Conservation (phyloP, 2,113 vertebrate species). For the Jacana jacana region DNA sequence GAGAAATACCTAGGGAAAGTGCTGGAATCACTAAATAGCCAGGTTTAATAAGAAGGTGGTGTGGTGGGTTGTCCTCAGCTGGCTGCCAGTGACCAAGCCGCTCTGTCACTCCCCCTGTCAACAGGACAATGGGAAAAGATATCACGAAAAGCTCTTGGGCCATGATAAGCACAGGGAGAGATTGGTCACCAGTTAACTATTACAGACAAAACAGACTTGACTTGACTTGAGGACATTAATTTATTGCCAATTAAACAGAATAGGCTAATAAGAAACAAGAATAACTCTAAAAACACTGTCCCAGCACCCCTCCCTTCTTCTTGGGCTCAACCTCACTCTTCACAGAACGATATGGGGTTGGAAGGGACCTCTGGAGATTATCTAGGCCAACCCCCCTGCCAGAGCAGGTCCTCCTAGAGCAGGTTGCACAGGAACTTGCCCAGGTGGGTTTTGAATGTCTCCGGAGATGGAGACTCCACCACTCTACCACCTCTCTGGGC, state of each 20-base stretch:
- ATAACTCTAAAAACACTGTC: not conserved
- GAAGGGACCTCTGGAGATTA: too few relatives aligned
- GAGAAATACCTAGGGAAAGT: not conserved
- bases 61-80: not conserved
- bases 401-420: too few relatives aligned
- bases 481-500: too few relatives aligned
- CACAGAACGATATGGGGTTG: too few relatives aligned
- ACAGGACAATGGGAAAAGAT: not conserved
- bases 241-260: not conserved
- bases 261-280: not conserved
- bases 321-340: rapidly evolving
- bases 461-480: too few relatives aligned
- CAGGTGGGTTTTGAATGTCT: too few relatives aligned
- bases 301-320: not conserved
- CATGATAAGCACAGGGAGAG: not conserved
- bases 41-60: not conserved
- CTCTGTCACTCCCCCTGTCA: rapidly evolving
- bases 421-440: too few relatives aligned
- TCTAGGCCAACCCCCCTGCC: too few relatives aligned
- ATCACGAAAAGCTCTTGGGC: rapidly evolving
- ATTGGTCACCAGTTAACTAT: not conserved
- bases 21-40: not conserved
- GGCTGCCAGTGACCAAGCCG: not conserved
- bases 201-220: not conserved
- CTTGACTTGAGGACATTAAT: not conserved